Evolutionary conservation across 53 echinoderm and acorn worm genomes (phyloP).

Genomic region (Mesocentrotus franciscanus): DNA sequence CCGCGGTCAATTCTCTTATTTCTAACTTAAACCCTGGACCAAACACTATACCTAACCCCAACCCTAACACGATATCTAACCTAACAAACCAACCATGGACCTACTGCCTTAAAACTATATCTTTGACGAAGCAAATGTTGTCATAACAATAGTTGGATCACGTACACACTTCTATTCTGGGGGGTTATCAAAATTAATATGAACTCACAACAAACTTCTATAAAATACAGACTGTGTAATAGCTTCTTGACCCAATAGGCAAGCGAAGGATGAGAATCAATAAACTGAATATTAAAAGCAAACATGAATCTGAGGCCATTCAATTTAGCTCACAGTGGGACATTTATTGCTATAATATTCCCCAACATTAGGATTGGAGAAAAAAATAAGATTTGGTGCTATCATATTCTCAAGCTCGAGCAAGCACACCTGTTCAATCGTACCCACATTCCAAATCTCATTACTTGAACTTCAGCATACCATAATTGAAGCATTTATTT

Average conservation of each 20-base stretch:
- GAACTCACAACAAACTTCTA: not conserved
- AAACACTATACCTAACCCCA: not conserved
- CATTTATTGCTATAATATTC: not conserved
- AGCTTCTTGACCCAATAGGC: not conserved
- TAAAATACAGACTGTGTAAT: not conserved
- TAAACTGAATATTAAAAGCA: conserved; percentile 1
- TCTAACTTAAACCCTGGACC: not conserved
- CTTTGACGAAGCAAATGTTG: not conserved
- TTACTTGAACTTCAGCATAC: not conserved
- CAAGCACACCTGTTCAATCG: not conserved
- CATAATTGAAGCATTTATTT: not conserved
- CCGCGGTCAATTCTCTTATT: not conserved
- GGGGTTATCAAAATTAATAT: not conserved
- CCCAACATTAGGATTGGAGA: not conserved
- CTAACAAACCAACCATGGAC: not conserved
- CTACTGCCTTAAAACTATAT: not conserved
- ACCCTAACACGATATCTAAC: not conserved
- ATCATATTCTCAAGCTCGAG: not conserved
- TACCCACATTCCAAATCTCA: not conserved
- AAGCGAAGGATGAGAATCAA: not conserved
- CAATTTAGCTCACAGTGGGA: not conserved
- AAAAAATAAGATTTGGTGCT: not conserved
- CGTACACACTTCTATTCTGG: not conserved
- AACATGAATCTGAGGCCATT: not conserved
- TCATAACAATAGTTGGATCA: not conserved